Evolutionary conservation across 2,797 vertebrate genomes (phyloP).

Genomic region (Sebastes dallii): DNA sequence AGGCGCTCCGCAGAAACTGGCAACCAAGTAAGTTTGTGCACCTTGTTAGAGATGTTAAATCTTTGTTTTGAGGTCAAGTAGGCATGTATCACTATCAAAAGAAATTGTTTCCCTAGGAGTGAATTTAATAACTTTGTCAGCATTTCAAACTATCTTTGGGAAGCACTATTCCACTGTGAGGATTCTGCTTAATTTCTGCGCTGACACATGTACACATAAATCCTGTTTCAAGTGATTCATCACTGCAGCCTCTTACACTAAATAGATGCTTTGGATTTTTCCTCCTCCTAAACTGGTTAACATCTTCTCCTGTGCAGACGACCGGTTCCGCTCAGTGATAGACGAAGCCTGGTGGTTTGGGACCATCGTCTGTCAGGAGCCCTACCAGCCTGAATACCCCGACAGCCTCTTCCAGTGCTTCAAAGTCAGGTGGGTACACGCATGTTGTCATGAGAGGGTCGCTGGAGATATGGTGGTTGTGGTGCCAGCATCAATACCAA

Average conservation of each 20-base stretch:
- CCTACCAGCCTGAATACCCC: constrained; percentile 92
- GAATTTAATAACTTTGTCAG: neutral
- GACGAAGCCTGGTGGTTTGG: constrained; percentile 99
- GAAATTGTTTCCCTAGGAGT: neutral
- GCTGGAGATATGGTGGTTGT: neutral
- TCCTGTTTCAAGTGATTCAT: neutral
- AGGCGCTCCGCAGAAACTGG: constrained; percentile 93
- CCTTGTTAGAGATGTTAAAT: neutral
- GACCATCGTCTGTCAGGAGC: constrained; percentile 94
- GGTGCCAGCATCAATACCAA: neutral
- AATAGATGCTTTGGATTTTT: neutral
- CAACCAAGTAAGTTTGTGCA: constrained; percentile 85
- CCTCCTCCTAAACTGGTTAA: neutral
- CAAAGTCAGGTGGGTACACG: constrained; percentile 87
- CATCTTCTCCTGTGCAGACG: constrained; percentile 76
- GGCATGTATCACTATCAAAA: neutral
- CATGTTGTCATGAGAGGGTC: neutral
- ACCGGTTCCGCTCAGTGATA: constrained; percentile 95
- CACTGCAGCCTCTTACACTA: neutral
- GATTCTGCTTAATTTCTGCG: neutral
- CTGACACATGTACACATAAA: neutral
- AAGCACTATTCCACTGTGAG: neutral
- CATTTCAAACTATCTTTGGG: neutral
- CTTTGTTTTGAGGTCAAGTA: neutral
- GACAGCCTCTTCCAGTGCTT: constrained; percentile 99